These are phyloP conservation scores for Diorhabda carinulata DNA, from an alignment of 1,140 invertebrate genomes.

Conservation along the genomic window DNA sequence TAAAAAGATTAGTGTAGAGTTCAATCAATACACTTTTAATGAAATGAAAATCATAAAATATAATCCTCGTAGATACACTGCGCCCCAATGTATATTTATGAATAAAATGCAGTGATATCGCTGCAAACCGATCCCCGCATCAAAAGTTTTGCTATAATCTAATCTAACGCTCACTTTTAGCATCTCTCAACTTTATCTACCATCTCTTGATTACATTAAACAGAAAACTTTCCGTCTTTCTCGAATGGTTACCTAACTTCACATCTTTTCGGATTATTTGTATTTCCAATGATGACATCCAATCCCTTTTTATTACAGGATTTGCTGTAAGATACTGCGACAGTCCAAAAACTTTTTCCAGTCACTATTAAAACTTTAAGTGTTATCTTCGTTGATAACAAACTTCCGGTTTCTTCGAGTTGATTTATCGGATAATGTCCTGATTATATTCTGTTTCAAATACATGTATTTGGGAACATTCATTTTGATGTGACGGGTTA, in stretches of 20 bases:
- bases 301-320: slow-evolving; percentile 3
- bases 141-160: slow-evolving; percentile 29
- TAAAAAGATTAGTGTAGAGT: too few species aligned
- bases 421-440: too few species aligned
- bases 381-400: neutral
- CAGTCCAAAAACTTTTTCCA: neutral
- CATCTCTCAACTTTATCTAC: slow-evolving; percentile 27
- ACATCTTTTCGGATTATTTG: slow-evolving; percentile 14
- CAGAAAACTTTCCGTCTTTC: slow-evolving; percentile 23
- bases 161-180: slow-evolving; percentile 31
- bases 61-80: too few species aligned
- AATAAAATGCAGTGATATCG: slow-evolving; percentile 26
- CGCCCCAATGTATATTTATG: neutral
- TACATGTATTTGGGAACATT: too few species aligned
- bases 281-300: slow-evolving; percentile 18
- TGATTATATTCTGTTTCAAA: too few species aligned
- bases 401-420: too few species aligned
- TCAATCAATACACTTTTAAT: too few species aligned
- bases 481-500: too few species aligned
- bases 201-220: slow-evolving; percentile 30
- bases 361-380: neutral
- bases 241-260: slow-evolving; percentile 23
- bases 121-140: slow-evolving; percentile 24
- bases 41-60: too few species aligned
- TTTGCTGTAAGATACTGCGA: neutral